Base-by-base conservation (phyloP, 2,797 vertebrate genomes). In the Mormyrus proboscirostris region DNA sequence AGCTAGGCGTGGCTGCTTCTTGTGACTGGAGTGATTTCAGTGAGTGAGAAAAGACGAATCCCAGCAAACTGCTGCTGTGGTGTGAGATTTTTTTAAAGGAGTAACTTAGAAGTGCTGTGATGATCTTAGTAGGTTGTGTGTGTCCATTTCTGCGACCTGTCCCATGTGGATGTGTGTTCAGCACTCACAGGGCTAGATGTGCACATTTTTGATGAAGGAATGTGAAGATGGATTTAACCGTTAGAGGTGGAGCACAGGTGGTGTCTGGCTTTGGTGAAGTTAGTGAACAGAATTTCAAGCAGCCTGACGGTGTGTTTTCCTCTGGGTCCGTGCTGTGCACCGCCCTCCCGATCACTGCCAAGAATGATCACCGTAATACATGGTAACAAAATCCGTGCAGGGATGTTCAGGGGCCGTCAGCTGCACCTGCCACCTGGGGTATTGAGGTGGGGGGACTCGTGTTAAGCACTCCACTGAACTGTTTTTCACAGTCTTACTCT, bases 221-320 rank as follows among this genome's bases (percentile, higher is more conserved):
- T 83, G n/a, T 84, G 51, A 53, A 53, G 6, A 33, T 10, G 6
- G 16, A 79, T 47, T 41, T 22, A 87, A 82, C 88, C 83, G 87
- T 55, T 89, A 90, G 90, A 90, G 88, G 88, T 85, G 90, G 91
- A 82, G 65, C 3, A 10, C 51, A 59, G 41, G 49, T 86, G 51
- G 50, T 57, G 33, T 59, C 33, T 16, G 50, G 44, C 50, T 82
- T 76, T 82, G 82, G 82, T 85, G 87, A 83, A 88, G 83, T 88
- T 41, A 57, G 87, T n/a, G 49, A 84, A 41, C 41, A 8, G 89
- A 55, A 86, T 90, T 29, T 86, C 49, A 79, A 84, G 16, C 83
- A 86, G 53, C 51, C 38, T 47, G 14, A 49, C 16, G 3, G 49
- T 33, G 55, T 12, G 1, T 25, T 33, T 22, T 16, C 2, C 44